phyloP scores from a whole-genome alignment of 2,797 vertebrate species.

The Sternotherus odoratus region DNA sequence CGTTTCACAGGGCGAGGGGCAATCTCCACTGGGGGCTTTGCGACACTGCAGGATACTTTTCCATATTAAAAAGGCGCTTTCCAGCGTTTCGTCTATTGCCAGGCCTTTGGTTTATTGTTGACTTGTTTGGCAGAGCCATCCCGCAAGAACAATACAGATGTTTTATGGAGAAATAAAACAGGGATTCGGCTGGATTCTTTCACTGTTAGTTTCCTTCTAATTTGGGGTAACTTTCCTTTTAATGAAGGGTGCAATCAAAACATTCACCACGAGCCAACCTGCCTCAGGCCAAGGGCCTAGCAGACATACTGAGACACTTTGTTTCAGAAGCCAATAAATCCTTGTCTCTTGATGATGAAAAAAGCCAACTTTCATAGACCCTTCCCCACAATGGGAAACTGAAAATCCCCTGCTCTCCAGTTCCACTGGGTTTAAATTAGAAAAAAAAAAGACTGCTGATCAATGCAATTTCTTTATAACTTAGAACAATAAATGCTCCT shows the following conservation, averaged over 20 bases:
- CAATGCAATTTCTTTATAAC: not conserved
- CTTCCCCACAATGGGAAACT: not conserved
- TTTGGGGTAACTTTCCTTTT: constrained; percentile 67
- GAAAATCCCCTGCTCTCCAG: accelerated
- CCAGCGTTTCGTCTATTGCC: constrained; percentile 74
- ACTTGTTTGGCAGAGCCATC: constrained; percentile 77
- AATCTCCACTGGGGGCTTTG: constrained; percentile 73
- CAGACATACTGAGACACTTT: constrained; percentile 42
- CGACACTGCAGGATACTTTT: constrained; percentile 78
- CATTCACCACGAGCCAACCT: constrained; percentile 56
- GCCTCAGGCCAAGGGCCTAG: constrained; percentile 55
- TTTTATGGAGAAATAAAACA: constrained; percentile 77
- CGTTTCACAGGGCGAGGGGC: constrained; percentile 73
- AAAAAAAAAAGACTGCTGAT: not conserved
- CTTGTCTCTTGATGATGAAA: constrained; percentile 6
- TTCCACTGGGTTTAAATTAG: not conserved
- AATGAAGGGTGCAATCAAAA: constrained; percentile 74
- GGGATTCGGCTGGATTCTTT: constrained; percentile 70
- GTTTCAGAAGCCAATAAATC: constrained; percentile 20
- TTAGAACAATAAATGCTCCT: not conserved
- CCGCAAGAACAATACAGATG: constrained; percentile 78
- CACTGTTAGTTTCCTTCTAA: constrained; percentile 72
- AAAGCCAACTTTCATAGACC: not conserved
- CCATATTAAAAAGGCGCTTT: constrained; percentile 79
- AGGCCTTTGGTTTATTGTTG: constrained; percentile 76